Base-by-base conservation (phyloP, 1,140 invertebrate genomes). In the Brachystomella parvula region DNA sequence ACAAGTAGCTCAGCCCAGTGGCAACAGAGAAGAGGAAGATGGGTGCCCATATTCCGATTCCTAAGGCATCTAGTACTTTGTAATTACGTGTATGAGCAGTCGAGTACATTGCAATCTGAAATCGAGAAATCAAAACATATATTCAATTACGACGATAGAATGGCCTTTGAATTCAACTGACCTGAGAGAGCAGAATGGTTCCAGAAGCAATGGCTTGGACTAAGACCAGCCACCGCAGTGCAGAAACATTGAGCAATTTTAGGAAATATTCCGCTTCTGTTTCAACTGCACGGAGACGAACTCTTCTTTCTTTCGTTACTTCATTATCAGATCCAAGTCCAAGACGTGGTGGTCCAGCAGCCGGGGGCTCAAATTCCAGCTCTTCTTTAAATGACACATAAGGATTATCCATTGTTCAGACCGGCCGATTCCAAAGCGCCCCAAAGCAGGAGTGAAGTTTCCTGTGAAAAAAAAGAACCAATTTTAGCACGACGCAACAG, bases 21-120 rank as follows among this genome's bases (percentile, higher is more conserved):
- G 24, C 64, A n/a, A 66, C 58, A 17, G 57, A 35, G 31, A 66
- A 66, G 28, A 66, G 47, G 26, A 66, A 21, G 3, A 66, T 2
- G 3, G 64, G 64, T 60, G 12, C 57, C 56, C 56, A 66, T 29
- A 66, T 66, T 17, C 64, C 64, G 32, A 66, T 39, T 29, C 57
- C 64, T 12, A 26, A 6, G 19, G 12, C 31, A 39, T 64, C 63
- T 9, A 64, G 3, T 29, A 31, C 12, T 9, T 65, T 65, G 28
- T 39, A 65, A 6, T 26, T 12, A 39, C 44, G 2, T 2, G n/a
- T 56, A n/a, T 26, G 19, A 29, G 30, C 29, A 39, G 32, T 58
- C 3, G 49, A 3, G 30, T 59, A 65, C 2, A 58, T 17, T 28
- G 39, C 17, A 65, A 63, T 58, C 31, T 65, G 63, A 33, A 12